Evolutionary conservation across 2,797 vertebrate genomes (phyloP), one percentile per base, ranked within the genome.

Genomic region (Ptychadena robeensis): DNA sequence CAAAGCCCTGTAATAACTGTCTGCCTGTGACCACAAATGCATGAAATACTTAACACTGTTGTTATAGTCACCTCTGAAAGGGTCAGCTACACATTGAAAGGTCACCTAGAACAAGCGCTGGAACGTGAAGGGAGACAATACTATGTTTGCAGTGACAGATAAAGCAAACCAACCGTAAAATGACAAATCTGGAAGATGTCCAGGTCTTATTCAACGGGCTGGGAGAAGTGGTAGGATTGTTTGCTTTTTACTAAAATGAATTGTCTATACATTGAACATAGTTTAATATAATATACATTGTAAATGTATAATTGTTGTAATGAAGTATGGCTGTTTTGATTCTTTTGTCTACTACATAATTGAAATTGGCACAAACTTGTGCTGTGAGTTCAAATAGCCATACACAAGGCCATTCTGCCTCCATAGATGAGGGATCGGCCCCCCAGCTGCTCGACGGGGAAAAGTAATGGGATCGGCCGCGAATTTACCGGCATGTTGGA

Each of bases 11-110:
- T n/a, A 80, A 65, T 72, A n/a, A 27, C 79, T 65, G 37, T 28
- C 38, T 5, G 22, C 14, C 18, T 34, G 27, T 81, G 79, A 31
- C 57, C 59, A 65, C 37, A 72, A 71, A 61, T 64, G 34, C 67
- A 81, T 65, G 59, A 81, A 73, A 65, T 73, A 48, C 68, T 73
- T 81, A 73, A 81, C 79, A 65, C 30, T 48, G 69, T 73, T 73
- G 61, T 73, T 57, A 57, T 37, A 73, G 59, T 37, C 70, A 66
- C 61, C 61, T 81, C 9, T 65, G 48, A 73, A 65, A 73, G 79
- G 61, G 79, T 73, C 79, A 73, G 30, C 34, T 66, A 25, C 61
- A 0, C 27, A 61, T 25, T n/a, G 61, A 73, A 73, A 65, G 61
- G 69, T 81, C 79, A 81, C 35, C n/a, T 38, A 79, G 65, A 79